Evolutionary conservation across 2,113 vertebrate genomes (phyloP).

Genomic region (Acrocephalus kingi): DNA sequence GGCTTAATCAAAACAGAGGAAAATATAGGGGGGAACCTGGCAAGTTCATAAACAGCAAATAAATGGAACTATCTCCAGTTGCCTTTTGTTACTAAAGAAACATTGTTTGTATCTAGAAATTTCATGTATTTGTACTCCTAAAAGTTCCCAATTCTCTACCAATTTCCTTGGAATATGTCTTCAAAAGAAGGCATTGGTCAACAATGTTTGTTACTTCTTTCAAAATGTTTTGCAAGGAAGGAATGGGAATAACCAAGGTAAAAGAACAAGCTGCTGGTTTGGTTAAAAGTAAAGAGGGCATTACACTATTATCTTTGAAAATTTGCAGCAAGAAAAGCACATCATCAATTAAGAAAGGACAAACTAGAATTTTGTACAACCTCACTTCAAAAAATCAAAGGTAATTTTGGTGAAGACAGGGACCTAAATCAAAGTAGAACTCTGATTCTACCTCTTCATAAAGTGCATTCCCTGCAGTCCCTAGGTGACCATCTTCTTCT

Average conservation of each 20-base stretch:
- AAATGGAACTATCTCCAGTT: neutral
- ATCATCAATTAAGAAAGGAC: neutral
- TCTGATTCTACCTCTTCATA: neutral
- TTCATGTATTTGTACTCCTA: neutral
- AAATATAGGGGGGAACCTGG: neutral
- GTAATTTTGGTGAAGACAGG: neutral
- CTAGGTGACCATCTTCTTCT: neutral
- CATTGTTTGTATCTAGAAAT: neutral
- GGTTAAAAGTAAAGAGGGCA: neutral
- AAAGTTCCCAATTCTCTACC: neutral
- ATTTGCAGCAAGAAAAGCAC: neutral
- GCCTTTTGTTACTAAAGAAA: neutral
- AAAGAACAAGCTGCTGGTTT: neutral
- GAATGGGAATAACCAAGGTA: neutral
- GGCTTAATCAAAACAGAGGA: neutral
- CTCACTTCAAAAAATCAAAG: neutral
- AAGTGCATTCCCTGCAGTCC: neutral
- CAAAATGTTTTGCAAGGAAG: neutral
- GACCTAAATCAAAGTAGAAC: constrained; percentile 19
- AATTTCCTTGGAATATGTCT: neutral
- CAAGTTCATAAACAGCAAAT: neutral
- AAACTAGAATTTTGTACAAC: neutral
- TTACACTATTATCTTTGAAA: neutral
- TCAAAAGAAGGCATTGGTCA: neutral
- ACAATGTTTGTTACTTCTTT: neutral